Evolutionary conservation across 2,888 invertebrate species (phyloP).

Genomic region (Oscheius sp.): DNA sequence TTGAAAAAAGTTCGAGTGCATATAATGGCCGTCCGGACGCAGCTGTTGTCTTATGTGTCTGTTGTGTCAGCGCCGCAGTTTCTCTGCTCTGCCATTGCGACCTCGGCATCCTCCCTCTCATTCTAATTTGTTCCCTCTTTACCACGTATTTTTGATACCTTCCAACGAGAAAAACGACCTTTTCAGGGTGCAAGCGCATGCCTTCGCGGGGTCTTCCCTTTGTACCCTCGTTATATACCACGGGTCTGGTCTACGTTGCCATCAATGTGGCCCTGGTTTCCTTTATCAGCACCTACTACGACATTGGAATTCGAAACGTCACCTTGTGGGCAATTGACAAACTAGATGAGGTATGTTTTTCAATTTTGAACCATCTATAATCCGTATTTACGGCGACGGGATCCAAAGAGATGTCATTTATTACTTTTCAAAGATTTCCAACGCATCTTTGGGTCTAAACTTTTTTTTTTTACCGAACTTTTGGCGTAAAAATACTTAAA

Average conservation of each 20-base stretch:
- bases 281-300: slow-evolving; percentile 62
- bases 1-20: slow-evolving; percentile 4
- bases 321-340: slow-evolving; percentile 49
- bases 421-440: too few species aligned
- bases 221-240: slow-evolving; percentile 24
- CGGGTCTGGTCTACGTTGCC: slow-evolving; percentile 33
- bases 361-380: neutral
- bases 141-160: neutral
- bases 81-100: slow-evolving; percentile 33
- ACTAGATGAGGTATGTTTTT: slow-evolving; percentile 54
- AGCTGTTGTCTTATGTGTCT: slow-evolving; percentile 34
- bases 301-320: slow-evolving; percentile 56
- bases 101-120: slow-evolving; percentile 17
- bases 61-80: slow-evolving; percentile 34
- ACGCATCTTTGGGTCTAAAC: too few species aligned
- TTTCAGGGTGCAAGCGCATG: too few species aligned
- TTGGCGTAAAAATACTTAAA: too few species aligned
- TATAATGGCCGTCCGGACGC: slow-evolving; percentile 6
- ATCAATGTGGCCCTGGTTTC: slow-evolving; percentile 59
- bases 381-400: too few species aligned
- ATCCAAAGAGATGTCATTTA: too few species aligned
- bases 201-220: slow-evolving; percentile 22
- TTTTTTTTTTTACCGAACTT: too few species aligned
- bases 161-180: neutral
- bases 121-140: neutral